These are phyloP conservation scores for Drosophila percnosoma DNA, from an alignment of 2,888 invertebrate genomes.

Conservation along the genomic window DNA sequence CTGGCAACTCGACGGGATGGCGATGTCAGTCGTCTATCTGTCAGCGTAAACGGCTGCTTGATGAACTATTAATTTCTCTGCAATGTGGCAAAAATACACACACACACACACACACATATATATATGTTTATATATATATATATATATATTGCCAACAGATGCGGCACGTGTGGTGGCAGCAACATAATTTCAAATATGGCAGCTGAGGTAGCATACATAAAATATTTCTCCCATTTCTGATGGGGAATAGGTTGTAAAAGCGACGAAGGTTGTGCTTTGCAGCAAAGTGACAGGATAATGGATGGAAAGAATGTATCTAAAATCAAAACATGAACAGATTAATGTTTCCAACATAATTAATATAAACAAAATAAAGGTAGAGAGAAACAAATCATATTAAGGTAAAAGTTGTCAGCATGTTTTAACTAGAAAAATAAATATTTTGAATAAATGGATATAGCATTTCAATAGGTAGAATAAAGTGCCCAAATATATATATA, in stretches of 20 bases:
- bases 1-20: constrained; percentile 52
- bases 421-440: neutral
- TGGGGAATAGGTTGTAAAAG: neutral
- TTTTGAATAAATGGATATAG: neutral
- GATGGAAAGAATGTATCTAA: neutral
- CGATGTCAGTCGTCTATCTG: constrained; percentile 62
- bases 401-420: neutral
- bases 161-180: constrained; percentile 71
- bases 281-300: neutral
- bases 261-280: constrained; percentile 15
- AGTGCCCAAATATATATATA: neutral
- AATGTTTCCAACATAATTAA: neutral
- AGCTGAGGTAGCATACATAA: constrained; percentile 45
- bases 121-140: neutral
- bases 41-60: constrained; percentile 62
- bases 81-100: constrained; percentile 15
- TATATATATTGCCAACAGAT: constrained; percentile 56
- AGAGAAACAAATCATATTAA: no score
- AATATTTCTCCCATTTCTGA: constrained; percentile 17
- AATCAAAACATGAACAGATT: neutral
- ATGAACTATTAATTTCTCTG: constrained; percentile 74
- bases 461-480: neutral
- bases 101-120: neutral
- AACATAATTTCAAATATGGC: constrained; percentile 51
- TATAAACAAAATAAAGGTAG: neutral